Evolutionary conservation across 2,888 invertebrate genomes (phyloP).

Genomic region (Ametastegia equiseti): DNA sequence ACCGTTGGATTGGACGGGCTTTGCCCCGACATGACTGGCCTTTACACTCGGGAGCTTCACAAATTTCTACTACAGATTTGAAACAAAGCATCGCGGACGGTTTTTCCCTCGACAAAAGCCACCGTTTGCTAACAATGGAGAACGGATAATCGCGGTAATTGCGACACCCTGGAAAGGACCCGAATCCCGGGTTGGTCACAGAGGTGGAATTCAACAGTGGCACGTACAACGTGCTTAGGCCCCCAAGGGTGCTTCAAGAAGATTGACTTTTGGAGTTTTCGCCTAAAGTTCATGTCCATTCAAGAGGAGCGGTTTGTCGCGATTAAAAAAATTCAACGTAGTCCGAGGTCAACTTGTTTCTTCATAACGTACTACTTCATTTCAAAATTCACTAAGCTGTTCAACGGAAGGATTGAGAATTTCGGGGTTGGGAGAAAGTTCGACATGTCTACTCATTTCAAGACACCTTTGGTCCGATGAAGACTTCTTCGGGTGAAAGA

Average conservation of each 20-base stretch:
- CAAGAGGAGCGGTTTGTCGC: no score
- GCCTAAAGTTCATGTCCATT: no score
- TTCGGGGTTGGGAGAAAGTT: no score
- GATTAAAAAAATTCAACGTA: no score
- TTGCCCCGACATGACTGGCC: neutral
- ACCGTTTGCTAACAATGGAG: conserved; percentile 32
- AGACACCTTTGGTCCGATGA: no score
- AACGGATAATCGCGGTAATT: conserved; percentile 38
- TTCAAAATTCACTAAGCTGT: no score
- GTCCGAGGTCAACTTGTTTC: no score
- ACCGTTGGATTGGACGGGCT: neutral
- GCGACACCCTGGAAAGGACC: conserved; percentile 6
- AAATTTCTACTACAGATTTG: neutral
- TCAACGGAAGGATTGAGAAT: no score
- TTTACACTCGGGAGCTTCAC: neutral
- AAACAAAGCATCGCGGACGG: neutral
- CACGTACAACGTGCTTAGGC: neutral
- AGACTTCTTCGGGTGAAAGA: no score
- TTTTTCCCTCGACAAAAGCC: conserved; percentile 5
- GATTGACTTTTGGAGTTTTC: neutral
- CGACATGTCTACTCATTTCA: no score
- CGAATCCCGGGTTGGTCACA: neutral
- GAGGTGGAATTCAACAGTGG: neutral
- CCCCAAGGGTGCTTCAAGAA: neutral
- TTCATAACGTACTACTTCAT: no score